phyloP scores from a whole-genome alignment of 2,888 invertebrate genomes.

The Himalopsyche tibetana region DNA sequence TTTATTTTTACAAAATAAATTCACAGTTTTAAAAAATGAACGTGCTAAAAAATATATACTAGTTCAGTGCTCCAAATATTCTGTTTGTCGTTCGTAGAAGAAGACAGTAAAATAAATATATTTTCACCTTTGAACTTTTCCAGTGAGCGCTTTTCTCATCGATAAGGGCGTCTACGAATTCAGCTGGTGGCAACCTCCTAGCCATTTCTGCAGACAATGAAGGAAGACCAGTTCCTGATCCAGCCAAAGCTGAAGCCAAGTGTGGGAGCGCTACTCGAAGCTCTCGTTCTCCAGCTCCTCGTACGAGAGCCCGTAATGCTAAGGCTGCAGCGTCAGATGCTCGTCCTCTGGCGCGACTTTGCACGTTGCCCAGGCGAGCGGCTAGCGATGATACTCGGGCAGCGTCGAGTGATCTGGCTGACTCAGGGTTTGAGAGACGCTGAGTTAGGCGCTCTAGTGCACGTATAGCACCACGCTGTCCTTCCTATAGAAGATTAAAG shows the following conservation, averaged over 20 bases:
- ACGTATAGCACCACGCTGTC: constrained; percentile 60
- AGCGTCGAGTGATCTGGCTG: constrained; percentile 62
- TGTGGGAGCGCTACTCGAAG: constrained; percentile 54
- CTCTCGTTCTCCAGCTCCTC: constrained; percentile 73
- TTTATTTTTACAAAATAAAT: too few relatives aligned
- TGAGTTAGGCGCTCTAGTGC: constrained; percentile 60
- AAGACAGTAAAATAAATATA: too few relatives aligned
- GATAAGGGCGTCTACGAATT: constrained; percentile 74
- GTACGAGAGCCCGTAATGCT: constrained; percentile 67
- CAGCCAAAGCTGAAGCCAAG: constrained; percentile 61
- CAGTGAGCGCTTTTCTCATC: constrained; percentile 66
- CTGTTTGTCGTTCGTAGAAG: too few relatives aligned
- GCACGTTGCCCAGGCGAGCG: constrained; percentile 72
- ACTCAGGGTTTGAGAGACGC: constrained; percentile 56
- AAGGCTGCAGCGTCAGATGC: constrained; percentile 56
- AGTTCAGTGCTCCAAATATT: too few relatives aligned
- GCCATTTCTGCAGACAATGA: constrained; percentile 75
- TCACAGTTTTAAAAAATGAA: too few relatives aligned
- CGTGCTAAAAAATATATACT: too few relatives aligned
- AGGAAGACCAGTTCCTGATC: constrained; percentile 66
- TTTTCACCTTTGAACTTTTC: constrained; percentile 63
- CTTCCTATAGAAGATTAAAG: constrained; percentile 55
- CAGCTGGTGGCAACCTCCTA: constrained; percentile 75
- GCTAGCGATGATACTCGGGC: constrained; percentile 67
- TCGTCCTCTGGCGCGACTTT: constrained; percentile 71